Percentiles rank a stretch among this genome's conserved stretches.
These are phyloP conservation scores for Marcusenius ussheri DNA, from an alignment of 2,113 vertebrate genomes.

Conservation along the genomic window DNA sequence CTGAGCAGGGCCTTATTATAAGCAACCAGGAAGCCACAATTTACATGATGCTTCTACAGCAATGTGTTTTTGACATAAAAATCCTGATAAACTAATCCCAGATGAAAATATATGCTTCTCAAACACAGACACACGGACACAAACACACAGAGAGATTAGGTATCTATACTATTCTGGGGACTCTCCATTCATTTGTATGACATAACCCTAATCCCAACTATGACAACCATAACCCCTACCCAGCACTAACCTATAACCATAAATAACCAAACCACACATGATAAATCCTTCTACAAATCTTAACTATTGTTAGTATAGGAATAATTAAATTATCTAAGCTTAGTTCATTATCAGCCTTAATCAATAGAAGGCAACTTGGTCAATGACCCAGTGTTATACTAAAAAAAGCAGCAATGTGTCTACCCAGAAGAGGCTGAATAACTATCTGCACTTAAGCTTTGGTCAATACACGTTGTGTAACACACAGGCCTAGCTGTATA, in stretches of 20 bases:
- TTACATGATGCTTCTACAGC: neutral
- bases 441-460: neutral
- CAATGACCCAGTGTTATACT: neutral
- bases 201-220: neutral
- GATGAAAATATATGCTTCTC: neutral
- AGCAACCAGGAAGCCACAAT: neutral
- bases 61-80: neutral
- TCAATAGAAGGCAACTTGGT: neutral
- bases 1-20: conserved; percentile 33
- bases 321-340: neutral
- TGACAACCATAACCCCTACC: neutral
- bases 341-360: neutral
- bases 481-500: neutral
- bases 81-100: neutral
- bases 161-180: neutral
- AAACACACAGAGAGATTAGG: neutral
- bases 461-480: conserved; percentile 9
- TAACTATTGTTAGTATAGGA: neutral
- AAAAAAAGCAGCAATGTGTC: neutral
- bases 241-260: neutral
- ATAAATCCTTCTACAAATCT: neutral
- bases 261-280: neutral
- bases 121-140: neutral
- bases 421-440: neutral
- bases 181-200: neutral